phyloP scores from a whole-genome alignment of 2,888 invertebrate species.

The Chirona hameri region DNA sequence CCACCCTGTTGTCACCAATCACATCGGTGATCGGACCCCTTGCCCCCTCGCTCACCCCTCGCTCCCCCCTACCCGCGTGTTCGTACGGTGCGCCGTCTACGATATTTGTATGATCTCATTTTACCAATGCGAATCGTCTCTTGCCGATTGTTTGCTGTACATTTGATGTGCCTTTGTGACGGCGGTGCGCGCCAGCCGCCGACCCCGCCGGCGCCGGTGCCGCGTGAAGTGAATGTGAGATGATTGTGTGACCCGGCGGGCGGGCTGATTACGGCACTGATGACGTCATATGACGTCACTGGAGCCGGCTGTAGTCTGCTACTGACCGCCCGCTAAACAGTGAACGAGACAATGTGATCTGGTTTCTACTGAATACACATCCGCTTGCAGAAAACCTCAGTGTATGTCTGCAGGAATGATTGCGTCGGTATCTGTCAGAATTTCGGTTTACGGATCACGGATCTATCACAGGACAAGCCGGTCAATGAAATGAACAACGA shows the following conservation, averaged over 20 bases:
- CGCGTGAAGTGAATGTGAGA: background rate
- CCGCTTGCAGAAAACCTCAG: background rate
- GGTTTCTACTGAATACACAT: slow-evolving; percentile 10
- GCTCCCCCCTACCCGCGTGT: background rate
- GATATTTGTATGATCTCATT: slow-evolving; percentile 29
- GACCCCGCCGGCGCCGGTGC: background rate
- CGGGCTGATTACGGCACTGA: background rate
- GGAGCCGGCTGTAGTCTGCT: background rate
- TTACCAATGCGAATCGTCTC: slow-evolving; percentile 25
- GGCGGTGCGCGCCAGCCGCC: background rate
- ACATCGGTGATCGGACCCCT: background rate
- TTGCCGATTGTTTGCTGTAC: background rate
- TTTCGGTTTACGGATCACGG: no score
- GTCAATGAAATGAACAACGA: no score
- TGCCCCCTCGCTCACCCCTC: background rate
- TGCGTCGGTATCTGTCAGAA: background rate
- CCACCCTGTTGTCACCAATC: background rate
- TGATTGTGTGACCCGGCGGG: background rate
- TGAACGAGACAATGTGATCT: background rate
- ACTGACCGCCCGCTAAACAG: background rate
- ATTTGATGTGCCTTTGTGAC: slow-evolving; percentile 4
- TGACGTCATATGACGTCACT: background rate
- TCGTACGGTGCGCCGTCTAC: background rate
- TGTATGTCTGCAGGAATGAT: background rate
- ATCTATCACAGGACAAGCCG: no score